These are phyloP conservation scores for Popillia japonica DNA, from an alignment of 1,140 invertebrate genomes.

Conservation along the genomic window DNA sequence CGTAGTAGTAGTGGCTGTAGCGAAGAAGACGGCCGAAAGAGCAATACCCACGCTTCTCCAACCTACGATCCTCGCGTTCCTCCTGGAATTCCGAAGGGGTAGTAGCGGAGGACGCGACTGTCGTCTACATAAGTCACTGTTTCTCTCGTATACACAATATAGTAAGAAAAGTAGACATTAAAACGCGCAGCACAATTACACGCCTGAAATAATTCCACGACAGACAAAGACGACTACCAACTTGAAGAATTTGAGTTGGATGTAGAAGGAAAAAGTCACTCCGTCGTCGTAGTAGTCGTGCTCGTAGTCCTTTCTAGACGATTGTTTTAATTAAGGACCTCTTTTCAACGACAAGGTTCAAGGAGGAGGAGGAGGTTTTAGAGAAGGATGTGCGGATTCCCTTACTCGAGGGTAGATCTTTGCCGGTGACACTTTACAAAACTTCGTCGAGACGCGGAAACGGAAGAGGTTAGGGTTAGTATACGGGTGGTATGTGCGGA, in stretches of 20 bases:
- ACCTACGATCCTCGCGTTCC: neutral
- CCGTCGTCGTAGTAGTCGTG: neutral
- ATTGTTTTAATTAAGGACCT: conserved; percentile 7
- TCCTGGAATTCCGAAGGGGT: neutral
- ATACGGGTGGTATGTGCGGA: neutral
- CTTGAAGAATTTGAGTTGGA: neutral
- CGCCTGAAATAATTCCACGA: neutral
- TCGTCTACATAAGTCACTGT: conserved; percentile 10
- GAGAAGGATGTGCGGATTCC: neutral
- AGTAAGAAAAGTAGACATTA: neutral
- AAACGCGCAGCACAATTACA: conserved; percentile 9
- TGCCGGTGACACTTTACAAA: conserved; percentile 2
- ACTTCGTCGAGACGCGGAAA: conserved; percentile 3
- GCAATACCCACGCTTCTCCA: neutral
- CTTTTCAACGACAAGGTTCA: neutral
- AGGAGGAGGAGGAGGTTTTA: no score
- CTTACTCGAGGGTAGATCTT: neutral
- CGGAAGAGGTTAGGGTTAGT: neutral
- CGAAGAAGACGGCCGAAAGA: neutral
- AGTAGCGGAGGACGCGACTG: neutral
- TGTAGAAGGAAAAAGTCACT: neutral
- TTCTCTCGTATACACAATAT: conserved; percentile 9
- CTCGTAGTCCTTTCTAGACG: neutral
- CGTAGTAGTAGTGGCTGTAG: neutral
- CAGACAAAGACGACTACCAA: neutral